Evolutionary conservation across 2,888 invertebrate genomes (phyloP).

Genomic region (Andrena haemorrhoa): DNA sequence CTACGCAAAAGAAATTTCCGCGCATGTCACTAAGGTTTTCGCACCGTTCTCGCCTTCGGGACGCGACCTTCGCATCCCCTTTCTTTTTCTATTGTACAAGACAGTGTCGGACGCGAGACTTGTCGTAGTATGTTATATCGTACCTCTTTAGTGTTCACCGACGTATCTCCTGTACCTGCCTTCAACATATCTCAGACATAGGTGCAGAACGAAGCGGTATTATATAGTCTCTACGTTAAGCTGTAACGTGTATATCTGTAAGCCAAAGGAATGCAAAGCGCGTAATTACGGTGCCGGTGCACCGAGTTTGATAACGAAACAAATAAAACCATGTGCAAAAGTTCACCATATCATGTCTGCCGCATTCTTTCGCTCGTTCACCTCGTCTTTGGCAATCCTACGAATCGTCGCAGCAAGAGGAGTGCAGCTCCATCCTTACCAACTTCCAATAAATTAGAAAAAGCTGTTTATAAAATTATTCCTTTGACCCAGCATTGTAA

Average conservation of each 20-base stretch:
- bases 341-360: not conserved
- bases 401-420: not conserved
- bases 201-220: slow-evolving; percentile 65
- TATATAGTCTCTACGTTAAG: slow-evolving; percentile 63
- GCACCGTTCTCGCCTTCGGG: not conserved
- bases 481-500: no score
- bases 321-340: slow-evolving; percentile 72
- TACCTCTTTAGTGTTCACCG: slow-evolving; percentile 63
- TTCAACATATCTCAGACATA: slow-evolving; percentile 71
- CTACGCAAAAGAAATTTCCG: no score
- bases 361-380: not conserved
- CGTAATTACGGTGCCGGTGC: slow-evolving; percentile 60
- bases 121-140: slow-evolving; percentile 59
- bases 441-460: no score
- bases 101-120: slow-evolving; percentile 34
- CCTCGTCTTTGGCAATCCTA: not conserved
- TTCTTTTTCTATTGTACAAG: slow-evolving; percentile 40
- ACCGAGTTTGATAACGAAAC: slow-evolving; percentile 75
- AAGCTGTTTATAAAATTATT: no score
- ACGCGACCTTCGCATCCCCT: not conserved
- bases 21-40: not conserved
- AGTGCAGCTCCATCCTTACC: no score
- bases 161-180: slow-evolving; percentile 66
- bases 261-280: slow-evolving; percentile 74
- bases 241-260: slow-evolving; percentile 63